phyloP scores from a whole-genome alignment of 2,113 vertebrate species.

The Hyperopisus bebe region DNA sequence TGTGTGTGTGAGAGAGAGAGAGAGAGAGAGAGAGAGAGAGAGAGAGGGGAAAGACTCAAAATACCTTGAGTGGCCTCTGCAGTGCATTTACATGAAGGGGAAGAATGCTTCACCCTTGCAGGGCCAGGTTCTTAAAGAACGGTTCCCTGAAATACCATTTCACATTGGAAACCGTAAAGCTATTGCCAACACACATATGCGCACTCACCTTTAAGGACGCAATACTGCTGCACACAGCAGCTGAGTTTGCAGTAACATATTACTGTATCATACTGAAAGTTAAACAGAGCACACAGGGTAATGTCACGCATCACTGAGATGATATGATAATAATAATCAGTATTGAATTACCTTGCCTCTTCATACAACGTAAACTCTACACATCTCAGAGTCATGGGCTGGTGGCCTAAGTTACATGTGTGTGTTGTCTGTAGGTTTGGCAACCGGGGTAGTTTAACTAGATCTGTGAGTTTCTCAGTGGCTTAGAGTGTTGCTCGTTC shows the following conservation, averaged over 20 bases:
- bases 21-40: slow-evolving; percentile 21
- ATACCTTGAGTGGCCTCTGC: slow-evolving; percentile 15
- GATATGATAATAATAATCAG: background rate
- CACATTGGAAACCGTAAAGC: background rate
- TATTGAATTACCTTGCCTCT: background rate
- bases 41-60: slow-evolving; percentile 8
- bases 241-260: background rate
- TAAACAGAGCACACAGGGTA: background rate
- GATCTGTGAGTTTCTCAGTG: background rate
- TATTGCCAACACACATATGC: background rate
- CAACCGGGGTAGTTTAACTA: background rate
- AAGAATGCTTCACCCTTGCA: background rate
- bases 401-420: background rate
- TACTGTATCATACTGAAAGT: background rate
- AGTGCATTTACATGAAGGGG: slow-evolving; percentile 12
- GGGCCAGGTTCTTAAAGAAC: background rate
- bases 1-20: slow-evolving; percentile 15
- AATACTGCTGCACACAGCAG: background rate
- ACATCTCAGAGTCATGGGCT: background rate
- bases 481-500: background rate
- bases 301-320: background rate
- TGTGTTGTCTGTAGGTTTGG: background rate
- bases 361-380: background rate
- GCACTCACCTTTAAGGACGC: background rate
- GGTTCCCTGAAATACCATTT: background rate